phyloP scores from a whole-genome alignment of 1,140 invertebrate species.

The Orius laevigatus region DNA sequence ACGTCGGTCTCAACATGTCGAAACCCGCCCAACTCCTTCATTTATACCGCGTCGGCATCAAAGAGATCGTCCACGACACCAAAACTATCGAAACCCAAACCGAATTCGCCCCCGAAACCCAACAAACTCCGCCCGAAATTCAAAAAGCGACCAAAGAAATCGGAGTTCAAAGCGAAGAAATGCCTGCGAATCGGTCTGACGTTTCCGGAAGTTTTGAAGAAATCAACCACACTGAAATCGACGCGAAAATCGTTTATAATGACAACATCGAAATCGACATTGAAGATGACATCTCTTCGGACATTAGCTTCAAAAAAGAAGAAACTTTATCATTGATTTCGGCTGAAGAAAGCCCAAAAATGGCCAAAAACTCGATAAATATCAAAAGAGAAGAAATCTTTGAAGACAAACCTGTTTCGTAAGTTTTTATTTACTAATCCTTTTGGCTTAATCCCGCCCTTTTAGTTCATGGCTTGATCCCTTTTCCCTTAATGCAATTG shows the following conservation, averaged over 20 bases:
- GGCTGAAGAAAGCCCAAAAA: too few species aligned
- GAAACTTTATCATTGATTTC: too few species aligned
- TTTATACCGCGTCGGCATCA: slow-evolving; percentile 54
- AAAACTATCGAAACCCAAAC: background rate
- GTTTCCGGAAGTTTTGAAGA: slow-evolving; percentile 14
- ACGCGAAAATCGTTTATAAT: background rate
- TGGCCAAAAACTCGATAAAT: too few species aligned
- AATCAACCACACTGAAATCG: slow-evolving; percentile 7
- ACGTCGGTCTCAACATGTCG: slow-evolving; percentile 74
- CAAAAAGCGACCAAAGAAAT: background rate
- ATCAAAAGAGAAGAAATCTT: too few species aligned
- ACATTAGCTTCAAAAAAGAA: too few species aligned
- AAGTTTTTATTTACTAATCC: too few species aligned
- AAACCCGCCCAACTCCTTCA: slow-evolving; percentile 60
- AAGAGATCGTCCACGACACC: slow-evolving; percentile 26
- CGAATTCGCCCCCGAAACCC: background rate
- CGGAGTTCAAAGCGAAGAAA: slow-evolving; percentile 3
- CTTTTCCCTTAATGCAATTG: too few species aligned
- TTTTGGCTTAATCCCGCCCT: too few species aligned
- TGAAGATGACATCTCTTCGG: too few species aligned
- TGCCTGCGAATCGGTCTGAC: background rate
- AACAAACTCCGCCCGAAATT: background rate
- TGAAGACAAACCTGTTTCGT: too few species aligned
- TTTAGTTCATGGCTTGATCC: too few species aligned
- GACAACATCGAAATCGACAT: too few species aligned